A percentile compares a stretch with the other conserved stretches of the same genome.
phyloP scores from a whole-genome alignment of 2,888 invertebrate species.

The Chrysolina americana region DNA sequence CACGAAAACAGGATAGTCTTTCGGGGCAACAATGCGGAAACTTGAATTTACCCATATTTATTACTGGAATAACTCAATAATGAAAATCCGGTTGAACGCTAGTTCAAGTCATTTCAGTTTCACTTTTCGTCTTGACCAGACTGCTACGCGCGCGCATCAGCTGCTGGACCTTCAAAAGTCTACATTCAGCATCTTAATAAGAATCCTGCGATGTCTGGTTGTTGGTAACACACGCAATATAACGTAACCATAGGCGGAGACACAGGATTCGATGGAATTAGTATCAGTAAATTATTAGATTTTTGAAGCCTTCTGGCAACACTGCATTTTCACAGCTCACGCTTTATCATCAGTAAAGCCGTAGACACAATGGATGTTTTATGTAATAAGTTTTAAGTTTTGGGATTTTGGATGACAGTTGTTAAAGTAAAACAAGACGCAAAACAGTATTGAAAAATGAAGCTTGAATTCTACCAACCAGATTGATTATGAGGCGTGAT shows the following conservation, averaged over 20 bases:
- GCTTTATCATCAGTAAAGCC: no score
- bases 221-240: neutral
- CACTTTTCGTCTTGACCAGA: slow-evolving; percentile 36
- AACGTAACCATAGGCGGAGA: slow-evolving; percentile 10
- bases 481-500: no score
- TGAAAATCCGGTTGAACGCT: neutral
- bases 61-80: neutral
- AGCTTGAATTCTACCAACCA: no score
- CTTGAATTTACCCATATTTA: slow-evolving; percentile 57
- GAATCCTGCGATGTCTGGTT: slow-evolving; percentile 26
- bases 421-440: no score
- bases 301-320: no score
- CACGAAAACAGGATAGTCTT: slow-evolving; percentile 65
- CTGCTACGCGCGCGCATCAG: slow-evolving; percentile 25
- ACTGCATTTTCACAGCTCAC: no score
- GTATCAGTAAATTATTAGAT: neutral
- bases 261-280: neutral
- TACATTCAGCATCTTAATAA: slow-evolving; percentile 33
- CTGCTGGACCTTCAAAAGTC: slow-evolving; percentile 28
- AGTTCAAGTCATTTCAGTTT: slow-evolving; percentile 23
- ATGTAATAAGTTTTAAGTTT: no score
- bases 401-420: no score
- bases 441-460: no score
- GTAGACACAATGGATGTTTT: no score
- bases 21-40: slow-evolving; percentile 55